Base-by-base conservation (phyloP, 2,113 vertebrate genomes). In the Oenanthe oenanthe region DNA sequence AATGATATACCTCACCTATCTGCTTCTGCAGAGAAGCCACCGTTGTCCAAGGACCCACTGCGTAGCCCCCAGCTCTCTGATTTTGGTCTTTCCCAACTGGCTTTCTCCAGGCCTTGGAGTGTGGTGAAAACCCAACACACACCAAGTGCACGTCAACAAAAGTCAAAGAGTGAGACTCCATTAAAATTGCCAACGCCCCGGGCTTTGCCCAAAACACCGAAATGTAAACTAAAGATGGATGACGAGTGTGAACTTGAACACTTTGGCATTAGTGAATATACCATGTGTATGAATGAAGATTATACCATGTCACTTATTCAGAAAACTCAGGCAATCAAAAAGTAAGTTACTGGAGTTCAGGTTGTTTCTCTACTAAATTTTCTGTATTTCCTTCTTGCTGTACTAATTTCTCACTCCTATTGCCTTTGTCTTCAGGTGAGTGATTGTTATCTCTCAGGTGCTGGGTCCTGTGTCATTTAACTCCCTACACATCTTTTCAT, bases 231-330 rank as follows among this genome's bases (percentile, higher is more conserved):
- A 9, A 96, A 90, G 75, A 98, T 98, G 98, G 98, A 99, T 1
- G 98, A 98, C 25, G 98, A 98, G n/a, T 98, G 97, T 13, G 78
- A 98, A 51, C 92, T 99, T 54, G 98, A 98, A 17, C 97, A 98
- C 77, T 99, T 99, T 20, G 98, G 98, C 58, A 98, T 99, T 72
- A 98, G 98, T 6, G 99, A 99, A 47, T 93, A 98, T 50, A 99
- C 98, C 15, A 78, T 98, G 96, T 98, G 97, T 95, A 97, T 99
- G 95, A 99, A 99, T 95, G 98, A 99, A 53, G 99, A 99, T 91
- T 99, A 99, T 68, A 99, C 99, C 0, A 97, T 99, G 96, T 98
- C 98, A 16, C 98, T 99, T 38, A 90, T 98, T 9, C 94, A 58
- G 54, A 99, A 98, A 96, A 97, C 88, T 75, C 68, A 95, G 85